A percentile compares a stretch with the other conserved stretches of the same genome.
Conservation (phyloP, 2,888 invertebrate genomes). For the Nemoura dubitans region DNA sequence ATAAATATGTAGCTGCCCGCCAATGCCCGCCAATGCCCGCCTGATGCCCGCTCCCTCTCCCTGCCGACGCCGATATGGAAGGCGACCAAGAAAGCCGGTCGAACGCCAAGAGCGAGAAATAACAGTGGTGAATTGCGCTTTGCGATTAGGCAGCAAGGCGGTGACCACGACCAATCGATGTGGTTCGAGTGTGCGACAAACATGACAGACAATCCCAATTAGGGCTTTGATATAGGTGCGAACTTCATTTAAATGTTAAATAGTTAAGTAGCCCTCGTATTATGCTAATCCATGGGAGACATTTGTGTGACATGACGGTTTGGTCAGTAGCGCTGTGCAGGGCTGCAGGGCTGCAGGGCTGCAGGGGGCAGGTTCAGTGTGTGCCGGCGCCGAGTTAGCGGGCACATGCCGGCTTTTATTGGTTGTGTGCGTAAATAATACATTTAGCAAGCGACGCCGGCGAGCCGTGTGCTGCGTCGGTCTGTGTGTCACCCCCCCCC, state of each 20-base stretch:
- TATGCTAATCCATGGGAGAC: neutral
- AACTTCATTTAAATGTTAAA: neutral
- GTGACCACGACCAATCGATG: neutral
- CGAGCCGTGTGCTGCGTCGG: neutral
- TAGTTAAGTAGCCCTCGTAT: neutral
- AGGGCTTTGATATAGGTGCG: neutral
- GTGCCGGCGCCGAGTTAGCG: neutral
- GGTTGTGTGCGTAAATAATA: constrained; percentile 7
- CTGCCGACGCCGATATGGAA: neutral
- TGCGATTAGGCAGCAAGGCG: too few relatives aligned
- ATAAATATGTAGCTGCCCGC: neutral
- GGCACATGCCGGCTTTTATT: neutral
- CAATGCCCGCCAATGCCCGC: neutral
- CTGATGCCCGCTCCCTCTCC: neutral
- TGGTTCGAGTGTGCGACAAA: neutral
- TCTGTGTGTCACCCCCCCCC: too few relatives aligned
- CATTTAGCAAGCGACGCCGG: neutral
- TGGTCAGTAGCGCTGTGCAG: neutral
- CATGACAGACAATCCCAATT: neutral
- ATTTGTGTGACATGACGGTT: neutral
- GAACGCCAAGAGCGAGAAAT: neutral
- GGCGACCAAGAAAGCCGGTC: neutral
- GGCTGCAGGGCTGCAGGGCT: neutral
- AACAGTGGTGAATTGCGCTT: too few relatives aligned
- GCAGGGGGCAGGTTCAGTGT: neutral